Percentiles rank a stretch among this genome's conserved stretches.
phyloP scores from a whole-genome alignment of 2,888 invertebrate genomes.

The Crepidodera aurea region DNA sequence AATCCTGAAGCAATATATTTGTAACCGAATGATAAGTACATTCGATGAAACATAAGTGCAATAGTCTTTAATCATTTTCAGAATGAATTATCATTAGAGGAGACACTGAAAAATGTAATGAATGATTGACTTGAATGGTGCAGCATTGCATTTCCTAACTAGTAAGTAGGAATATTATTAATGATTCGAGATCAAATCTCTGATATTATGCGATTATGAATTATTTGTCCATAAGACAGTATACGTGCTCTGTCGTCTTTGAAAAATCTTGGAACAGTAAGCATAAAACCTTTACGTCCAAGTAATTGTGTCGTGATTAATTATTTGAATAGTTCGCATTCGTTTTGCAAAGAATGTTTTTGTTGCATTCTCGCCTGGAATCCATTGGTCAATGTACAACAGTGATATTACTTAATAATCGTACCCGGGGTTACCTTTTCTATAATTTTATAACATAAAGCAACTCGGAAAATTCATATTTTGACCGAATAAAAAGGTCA shows the following conservation, averaged over 20 bases:
- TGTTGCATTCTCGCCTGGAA: slow-evolving; percentile 28
- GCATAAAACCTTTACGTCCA: slow-evolving; percentile 41
- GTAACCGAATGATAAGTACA: slow-evolving; percentile 23
- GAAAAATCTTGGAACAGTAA: slow-evolving; percentile 45
- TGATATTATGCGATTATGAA: slow-evolving; percentile 53
- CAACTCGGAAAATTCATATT: too few relatives aligned
- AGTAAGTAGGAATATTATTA: slow-evolving; percentile 49
- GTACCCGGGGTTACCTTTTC: neutral
- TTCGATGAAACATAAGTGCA: slow-evolving; percentile 27
- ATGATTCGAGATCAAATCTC: slow-evolving; percentile 54
- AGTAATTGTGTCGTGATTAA: slow-evolving; percentile 48
- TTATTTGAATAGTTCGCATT: slow-evolving; percentile 27
- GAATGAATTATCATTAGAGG: slow-evolving; percentile 32
- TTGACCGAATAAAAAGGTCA: too few relatives aligned
- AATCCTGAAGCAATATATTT: slow-evolving; percentile 15
- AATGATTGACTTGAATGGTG: slow-evolving; percentile 39
- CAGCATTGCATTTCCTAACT: slow-evolving; percentile 39
- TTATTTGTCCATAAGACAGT: slow-evolving; percentile 43
- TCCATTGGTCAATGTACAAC: slow-evolving; percentile 9
- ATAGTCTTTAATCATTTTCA: slow-evolving; percentile 33
- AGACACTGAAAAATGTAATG: slow-evolving; percentile 35
- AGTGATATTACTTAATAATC: slow-evolving; percentile 2
- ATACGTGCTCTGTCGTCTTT: slow-evolving; percentile 39
- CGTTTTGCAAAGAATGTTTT: slow-evolving; percentile 22
- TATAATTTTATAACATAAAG: too few relatives aligned